Evolutionary conservation across 2,888 invertebrate species (phyloP).

Genomic region (Augiades crinisus): DNA sequence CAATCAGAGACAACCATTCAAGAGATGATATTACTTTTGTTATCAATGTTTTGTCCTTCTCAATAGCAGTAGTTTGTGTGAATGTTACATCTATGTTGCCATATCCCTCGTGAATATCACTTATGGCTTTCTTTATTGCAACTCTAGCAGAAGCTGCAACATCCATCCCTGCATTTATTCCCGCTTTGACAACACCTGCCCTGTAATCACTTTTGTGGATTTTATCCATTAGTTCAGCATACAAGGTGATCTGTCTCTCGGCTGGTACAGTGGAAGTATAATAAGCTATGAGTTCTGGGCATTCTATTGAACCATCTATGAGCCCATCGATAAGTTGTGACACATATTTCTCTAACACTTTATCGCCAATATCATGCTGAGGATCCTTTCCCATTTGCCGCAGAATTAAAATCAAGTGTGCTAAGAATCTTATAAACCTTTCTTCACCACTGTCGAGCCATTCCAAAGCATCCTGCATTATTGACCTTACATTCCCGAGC

Average conservation of each 20-base stretch:
- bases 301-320: conserved; percentile 79
- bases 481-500: conserved; percentile 87
- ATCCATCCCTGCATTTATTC: conserved; percentile 88
- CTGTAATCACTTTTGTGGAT: conserved; percentile 85
- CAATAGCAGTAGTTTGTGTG: conserved; percentile 84
- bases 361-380: conserved; percentile 86
- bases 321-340: conserved; percentile 83
- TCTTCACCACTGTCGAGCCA: conserved; percentile 82
- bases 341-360: conserved; percentile 88
- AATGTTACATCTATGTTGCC: conserved; percentile 79
- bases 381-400: conserved; percentile 88
- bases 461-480: conserved; percentile 86
- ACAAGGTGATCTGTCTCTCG: conserved; percentile 75
- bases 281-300: conserved; percentile 90
- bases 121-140: conserved; percentile 88
- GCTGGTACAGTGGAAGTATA: conserved; percentile 90
- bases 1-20: conserved; percentile 93
- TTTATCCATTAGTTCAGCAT: conserved; percentile 85
- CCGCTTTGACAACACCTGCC: conserved; percentile 85
- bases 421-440: conserved; percentile 88
- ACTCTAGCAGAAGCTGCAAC: conserved; percentile 91
- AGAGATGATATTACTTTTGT: conserved; percentile 80
- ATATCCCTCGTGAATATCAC: conserved; percentile 69
- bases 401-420: conserved; percentile 92
- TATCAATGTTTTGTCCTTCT: conserved; percentile 68